phyloP scores from a whole-genome alignment of 2,113 vertebrate species.

The Bungarus multicinctus region DNA sequence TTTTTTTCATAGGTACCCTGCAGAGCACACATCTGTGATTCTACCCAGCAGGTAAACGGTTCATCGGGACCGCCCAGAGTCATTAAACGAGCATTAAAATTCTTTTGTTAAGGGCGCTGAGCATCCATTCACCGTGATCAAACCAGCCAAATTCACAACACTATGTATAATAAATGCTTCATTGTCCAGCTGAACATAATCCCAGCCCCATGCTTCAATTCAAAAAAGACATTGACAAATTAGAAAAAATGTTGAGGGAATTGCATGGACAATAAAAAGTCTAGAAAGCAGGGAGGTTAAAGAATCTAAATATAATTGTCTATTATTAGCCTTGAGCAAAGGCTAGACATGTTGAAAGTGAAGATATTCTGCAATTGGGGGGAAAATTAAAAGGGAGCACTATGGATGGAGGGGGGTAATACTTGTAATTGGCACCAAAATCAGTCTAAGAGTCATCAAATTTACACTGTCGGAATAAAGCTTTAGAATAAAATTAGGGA shows the following conservation, averaged over 20 bases:
- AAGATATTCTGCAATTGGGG: neutral
- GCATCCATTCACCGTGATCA: neutral
- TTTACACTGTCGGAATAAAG: neutral
- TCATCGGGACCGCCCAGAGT: neutral
- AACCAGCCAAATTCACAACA: neutral
- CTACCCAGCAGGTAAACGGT: neutral
- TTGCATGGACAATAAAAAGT: neutral
- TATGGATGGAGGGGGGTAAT: neutral
- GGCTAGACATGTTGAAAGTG: neutral
- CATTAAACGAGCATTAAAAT: neutral
- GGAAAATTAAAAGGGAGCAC: neutral
- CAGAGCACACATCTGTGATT: neutral
- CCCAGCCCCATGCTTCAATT: neutral
- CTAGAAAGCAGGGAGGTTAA: neutral
- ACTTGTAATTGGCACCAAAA: neutral
- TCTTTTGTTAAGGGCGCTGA: neutral
- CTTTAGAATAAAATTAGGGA: neutral
- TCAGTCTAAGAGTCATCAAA: neutral
- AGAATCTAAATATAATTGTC: neutral
- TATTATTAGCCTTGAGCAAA: neutral
- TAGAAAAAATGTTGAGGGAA: neutral
- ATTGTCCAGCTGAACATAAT: slow-evolving; percentile 4
- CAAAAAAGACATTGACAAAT: slow-evolving; percentile 6
- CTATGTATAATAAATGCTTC: slow-evolving; percentile 4
- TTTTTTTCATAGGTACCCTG: neutral